phyloP scores from a whole-genome alignment of 2,113 vertebrate genomes.

The Rhineura floridana region DNA sequence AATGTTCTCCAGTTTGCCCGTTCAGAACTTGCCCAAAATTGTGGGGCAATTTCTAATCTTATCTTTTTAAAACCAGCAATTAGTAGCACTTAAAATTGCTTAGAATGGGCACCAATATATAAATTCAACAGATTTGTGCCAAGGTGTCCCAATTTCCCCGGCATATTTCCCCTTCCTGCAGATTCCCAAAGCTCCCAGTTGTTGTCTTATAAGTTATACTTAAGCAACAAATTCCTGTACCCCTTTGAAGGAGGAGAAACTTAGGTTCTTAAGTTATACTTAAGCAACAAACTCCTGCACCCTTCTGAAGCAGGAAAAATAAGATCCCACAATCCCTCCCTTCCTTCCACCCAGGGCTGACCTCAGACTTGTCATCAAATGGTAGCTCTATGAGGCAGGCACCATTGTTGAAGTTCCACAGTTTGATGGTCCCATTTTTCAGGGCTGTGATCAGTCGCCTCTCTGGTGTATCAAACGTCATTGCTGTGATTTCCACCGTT shows the following conservation, averaged over 20 bases:
- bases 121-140: neutral
- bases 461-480: conserved; percentile 64
- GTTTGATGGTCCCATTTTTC: conserved; percentile 53
- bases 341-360: conserved; percentile 20
- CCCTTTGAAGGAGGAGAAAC: neutral
- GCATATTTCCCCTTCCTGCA: neutral
- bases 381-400: conserved; percentile 65
- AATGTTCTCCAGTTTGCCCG: no score
- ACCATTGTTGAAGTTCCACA: conserved; percentile 71
- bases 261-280: no score
- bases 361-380: conserved; percentile 55
- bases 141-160: neutral
- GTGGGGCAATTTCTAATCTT: no score
- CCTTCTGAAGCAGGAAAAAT: neutral
- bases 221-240: no score
- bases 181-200: neutral
- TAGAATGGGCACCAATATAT: neutral
- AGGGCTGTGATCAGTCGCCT: conserved; percentile 66
- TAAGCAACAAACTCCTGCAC: no score
- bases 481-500: conserved; percentile 63
- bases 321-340: no score
- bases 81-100: neutral
- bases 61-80: no score
- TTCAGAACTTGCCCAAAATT: neutral
- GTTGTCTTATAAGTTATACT: no score